Evolutionary conservation across 1,140 invertebrate species (phyloP), one percentile per base, ranked within the genome.

Genomic region (Dendroctonus valens): DNA sequence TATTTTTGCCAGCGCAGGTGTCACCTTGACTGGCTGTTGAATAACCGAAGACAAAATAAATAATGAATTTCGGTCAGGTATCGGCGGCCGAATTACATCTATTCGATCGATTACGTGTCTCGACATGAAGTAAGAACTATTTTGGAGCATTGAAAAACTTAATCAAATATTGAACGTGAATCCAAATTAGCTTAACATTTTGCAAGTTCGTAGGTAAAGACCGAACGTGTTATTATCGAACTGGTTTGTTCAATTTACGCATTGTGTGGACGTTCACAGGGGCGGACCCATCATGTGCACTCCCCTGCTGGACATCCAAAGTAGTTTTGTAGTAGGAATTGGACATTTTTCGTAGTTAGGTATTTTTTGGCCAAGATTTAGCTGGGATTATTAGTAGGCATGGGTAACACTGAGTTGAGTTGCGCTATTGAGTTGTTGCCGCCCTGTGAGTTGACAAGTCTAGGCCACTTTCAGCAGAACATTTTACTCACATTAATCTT

Each of bases 191-290:
- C 55, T 58, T 58, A 42, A 37, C 37, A 44, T 58, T 58, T 58
- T 58, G 55, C 55, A 58, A 58, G 55, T 58, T 37, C 41, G n/a
- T 50, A 14, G 12, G 48, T 14, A 50, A 44, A 58, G 14, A 8
- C 37, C 41, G 41, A 55, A 55, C 53, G 37, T 15, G 41, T 58
- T 58, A 58, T 58, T 58, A 58, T 58, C 39, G 55, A 58, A 58
- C 55, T 58, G 40, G 55, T 58, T 58, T 58, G 55, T 58, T 14
- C 41, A 58, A 58, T 58, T 58, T 58, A 40, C 55, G 11, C 55
- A 41, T 40, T 39, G 53, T 40, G 11, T 40, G 4, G 11, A 15
- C 53, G 41, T 26, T 26, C 26, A 3, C 26, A 26, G 26, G 55
- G 41, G 5, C 55, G 6, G 55, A 40, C 55, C 26, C 12, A 14